Percentiles rank a stretch among this genome's conserved stretches.
Conservation (phyloP, 2,113 vertebrate species). For the Scortum barcoo region DNA sequence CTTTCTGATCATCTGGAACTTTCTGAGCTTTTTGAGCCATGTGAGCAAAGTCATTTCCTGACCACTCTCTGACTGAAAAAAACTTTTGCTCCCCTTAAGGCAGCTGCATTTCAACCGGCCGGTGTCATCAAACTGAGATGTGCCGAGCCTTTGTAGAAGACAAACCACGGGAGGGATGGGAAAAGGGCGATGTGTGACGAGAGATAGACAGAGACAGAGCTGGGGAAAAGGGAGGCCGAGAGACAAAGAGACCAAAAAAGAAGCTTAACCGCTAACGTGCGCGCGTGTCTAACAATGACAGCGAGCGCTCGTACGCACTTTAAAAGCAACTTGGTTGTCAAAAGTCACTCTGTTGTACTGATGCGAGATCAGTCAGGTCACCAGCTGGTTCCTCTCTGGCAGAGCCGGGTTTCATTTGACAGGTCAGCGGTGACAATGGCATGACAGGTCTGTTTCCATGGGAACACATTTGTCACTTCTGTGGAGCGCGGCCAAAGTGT, state of each 20-base stretch:
- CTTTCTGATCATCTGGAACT: constrained; percentile 42
- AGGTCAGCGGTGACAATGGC: constrained; percentile 70
- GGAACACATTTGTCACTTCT: constrained; percentile 73
- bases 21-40: constrained; percentile 30
- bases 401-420: constrained; percentile 71
- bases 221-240: constrained; percentile 27
- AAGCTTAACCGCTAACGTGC: constrained; percentile 26
- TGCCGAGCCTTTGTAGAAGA: constrained; percentile 44
- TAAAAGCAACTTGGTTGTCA: constrained; percentile 71
- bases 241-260: constrained; percentile 49
- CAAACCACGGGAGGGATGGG: constrained; percentile 28
- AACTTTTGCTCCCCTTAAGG: constrained; percentile 22
- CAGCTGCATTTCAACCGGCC: constrained; percentile 49
- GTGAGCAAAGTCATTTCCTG: constrained; percentile 53
- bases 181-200: constrained; percentile 19
- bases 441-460: constrained; percentile 81
- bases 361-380: constrained; percentile 78
- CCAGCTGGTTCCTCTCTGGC: constrained; percentile 77
- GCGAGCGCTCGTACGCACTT: constrained; percentile 45
- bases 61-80: constrained; percentile 33
- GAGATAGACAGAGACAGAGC: constrained; percentile 39
- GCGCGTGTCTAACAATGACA: constrained; percentile 60
- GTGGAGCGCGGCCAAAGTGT: constrained; percentile 54
- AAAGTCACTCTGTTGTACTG: constrained; percentile 69
- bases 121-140: constrained; percentile 49